phyloP scores from a whole-genome alignment of 2,113 vertebrate species.

The Hiodon alosoides region DNA sequence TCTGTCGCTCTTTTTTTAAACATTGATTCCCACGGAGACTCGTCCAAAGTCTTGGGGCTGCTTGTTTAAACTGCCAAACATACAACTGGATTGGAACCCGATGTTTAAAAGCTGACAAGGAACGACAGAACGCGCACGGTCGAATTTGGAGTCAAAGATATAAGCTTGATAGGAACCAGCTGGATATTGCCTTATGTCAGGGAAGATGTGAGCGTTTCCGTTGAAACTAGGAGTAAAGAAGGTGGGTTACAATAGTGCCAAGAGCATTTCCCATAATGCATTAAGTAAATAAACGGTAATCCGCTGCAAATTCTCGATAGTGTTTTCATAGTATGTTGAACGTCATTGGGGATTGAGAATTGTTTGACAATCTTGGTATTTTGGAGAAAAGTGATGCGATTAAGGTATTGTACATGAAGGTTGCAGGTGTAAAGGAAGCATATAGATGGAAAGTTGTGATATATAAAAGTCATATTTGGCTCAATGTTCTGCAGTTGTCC shows the following conservation, averaged over 20 bases:
- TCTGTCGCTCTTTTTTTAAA: conserved; percentile 37
- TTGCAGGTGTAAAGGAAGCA: too few relatives aligned
- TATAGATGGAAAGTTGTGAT: too few relatives aligned
- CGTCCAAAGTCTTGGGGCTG: conserved; percentile 34
- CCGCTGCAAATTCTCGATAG: too few relatives aligned
- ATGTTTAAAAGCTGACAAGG: conserved; percentile 48
- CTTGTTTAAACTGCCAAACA: conserved; percentile 50
- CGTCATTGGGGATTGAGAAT: too few relatives aligned
- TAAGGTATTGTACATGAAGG: too few relatives aligned
- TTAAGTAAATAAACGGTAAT: too few relatives aligned
- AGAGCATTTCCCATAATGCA: background rate
- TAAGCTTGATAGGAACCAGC: conserved; percentile 37
- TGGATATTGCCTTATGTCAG: conserved; percentile 20
- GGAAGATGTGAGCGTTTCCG: conserved; percentile 5
- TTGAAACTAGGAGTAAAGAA: background rate
- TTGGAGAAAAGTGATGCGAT: too few relatives aligned
- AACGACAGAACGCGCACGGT: conserved; percentile 21
- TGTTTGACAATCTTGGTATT: too few relatives aligned
- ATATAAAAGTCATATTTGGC: too few relatives aligned
- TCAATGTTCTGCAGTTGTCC: too few relatives aligned
- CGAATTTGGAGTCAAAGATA: conserved; percentile 28
- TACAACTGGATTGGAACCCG: conserved; percentile 46
- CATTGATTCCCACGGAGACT: conserved; percentile 56
- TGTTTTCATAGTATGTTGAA: too few relatives aligned
- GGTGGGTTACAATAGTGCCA: background rate